These are phyloP conservation scores for Heliconius himera DNA, from an alignment of 1,140 invertebrate species.

Conservation along the genomic window DNA sequence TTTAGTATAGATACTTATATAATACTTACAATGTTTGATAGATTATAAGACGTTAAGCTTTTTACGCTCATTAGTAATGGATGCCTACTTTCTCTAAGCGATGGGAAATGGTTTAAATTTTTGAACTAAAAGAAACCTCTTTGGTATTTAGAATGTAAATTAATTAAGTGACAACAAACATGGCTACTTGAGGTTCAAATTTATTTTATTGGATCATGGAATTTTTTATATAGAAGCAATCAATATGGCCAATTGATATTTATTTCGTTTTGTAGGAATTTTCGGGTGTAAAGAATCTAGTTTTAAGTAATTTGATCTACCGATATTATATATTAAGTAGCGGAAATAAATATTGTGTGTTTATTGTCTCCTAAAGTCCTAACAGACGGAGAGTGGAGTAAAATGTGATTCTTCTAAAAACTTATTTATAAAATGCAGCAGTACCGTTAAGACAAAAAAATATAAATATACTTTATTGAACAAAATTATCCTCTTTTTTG, in stretches of 20 bases:
- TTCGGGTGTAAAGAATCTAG: not conserved
- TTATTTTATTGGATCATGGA: not conserved
- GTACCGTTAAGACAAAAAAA: too few species aligned
- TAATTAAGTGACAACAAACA: slow-evolving; percentile 4
- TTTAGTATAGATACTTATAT: too few species aligned
- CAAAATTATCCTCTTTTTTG: too few species aligned
- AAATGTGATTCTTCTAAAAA: too few species aligned
- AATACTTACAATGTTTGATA: not conserved
- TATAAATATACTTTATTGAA: too few species aligned
- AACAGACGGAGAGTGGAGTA: too few species aligned
- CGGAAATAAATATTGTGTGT: too few species aligned
- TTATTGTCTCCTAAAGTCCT: too few species aligned
- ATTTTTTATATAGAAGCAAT: not conserved
- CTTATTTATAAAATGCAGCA: too few species aligned
- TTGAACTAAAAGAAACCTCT: not conserved
- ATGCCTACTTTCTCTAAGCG: not conserved
- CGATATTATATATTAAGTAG: too few species aligned
- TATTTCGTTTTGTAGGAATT: not conserved
- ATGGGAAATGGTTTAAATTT: slow-evolving; percentile 12
- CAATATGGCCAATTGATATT: not conserved
- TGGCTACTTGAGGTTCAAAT: not conserved
- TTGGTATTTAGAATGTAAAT: not conserved
- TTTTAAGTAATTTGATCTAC: too few species aligned
- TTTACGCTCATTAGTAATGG: slow-evolving; percentile 2
- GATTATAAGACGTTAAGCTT: not conserved